phyloP scores from a whole-genome alignment of 2,888 invertebrate species.

The Chloroclystis v-ata region DNA sequence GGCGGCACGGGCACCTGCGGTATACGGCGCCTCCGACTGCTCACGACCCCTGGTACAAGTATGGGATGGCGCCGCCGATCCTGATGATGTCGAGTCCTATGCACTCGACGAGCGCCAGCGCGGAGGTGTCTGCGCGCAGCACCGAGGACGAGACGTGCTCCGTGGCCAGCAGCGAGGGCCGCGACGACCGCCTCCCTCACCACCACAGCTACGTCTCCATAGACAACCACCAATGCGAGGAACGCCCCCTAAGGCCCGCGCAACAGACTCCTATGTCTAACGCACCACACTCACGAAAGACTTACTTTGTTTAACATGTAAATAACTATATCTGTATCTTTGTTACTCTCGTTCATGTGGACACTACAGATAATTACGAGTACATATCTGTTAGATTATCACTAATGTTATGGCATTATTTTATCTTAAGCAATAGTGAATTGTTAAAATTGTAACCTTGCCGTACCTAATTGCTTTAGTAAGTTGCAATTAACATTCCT shows the following conservation, averaged over 20 bases:
- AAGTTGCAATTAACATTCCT: constrained; percentile 42
- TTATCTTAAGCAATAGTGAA: constrained; percentile 1
- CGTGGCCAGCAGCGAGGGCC: constrained; percentile 76
- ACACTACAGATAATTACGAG: constrained; percentile 10
- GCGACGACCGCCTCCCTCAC: constrained; percentile 73
- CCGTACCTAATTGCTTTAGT: no score
- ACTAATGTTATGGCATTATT: constrained; percentile 11
- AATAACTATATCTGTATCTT: constrained; percentile 18
- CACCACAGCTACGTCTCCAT: constrained; percentile 79
- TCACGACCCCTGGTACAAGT: constrained; percentile 75
- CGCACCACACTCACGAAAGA: constrained; percentile 70
- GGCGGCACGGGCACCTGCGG: constrained; percentile 71
- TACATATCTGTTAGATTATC: constrained; percentile 18
- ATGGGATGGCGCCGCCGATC: constrained; percentile 71
- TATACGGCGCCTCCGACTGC: constrained; percentile 75
- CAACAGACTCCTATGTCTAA: constrained; percentile 73
- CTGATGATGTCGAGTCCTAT: constrained; percentile 80
- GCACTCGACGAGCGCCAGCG: constrained; percentile 78
- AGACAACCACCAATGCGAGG: constrained; percentile 74
- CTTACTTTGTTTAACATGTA: constrained; percentile 68
- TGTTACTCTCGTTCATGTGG: constrained; percentile 22
- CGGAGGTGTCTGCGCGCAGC: constrained; percentile 80
- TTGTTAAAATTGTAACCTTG: no score
- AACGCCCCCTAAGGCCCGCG: constrained; percentile 67
- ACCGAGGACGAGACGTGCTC: constrained; percentile 82